These are phyloP conservation scores for Piscicola geometra DNA, from an alignment of 2,888 invertebrate genomes.

Conservation along the genomic window DNA sequence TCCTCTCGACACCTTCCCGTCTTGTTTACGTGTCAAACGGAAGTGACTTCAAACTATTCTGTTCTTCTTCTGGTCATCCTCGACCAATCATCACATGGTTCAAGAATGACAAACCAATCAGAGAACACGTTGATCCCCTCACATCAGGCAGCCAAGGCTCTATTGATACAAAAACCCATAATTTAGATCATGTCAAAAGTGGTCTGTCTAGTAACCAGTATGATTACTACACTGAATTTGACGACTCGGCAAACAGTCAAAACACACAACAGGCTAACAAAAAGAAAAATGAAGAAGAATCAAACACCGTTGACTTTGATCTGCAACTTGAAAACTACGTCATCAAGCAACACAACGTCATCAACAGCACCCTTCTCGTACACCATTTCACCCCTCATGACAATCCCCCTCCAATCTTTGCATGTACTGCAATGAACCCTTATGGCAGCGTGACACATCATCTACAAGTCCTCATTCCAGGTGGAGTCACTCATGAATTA, in stretches of 20 bases:
- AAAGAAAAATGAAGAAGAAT: background rate
- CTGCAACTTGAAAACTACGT: background rate
- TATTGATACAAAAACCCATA: background rate
- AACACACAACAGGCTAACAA: no score
- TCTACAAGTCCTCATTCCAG: background rate
- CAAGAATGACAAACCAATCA: background rate
- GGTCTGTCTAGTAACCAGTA: slow-evolving; percentile 2
- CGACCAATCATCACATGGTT: slow-evolving; percentile 12
- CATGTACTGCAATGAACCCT: background rate
- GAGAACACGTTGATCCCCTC: background rate
- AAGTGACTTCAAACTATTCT: background rate
- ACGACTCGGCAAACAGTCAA: no score
- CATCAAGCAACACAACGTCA: background rate
- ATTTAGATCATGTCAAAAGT: background rate
- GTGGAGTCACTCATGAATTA: no score
- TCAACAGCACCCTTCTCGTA: slow-evolving; percentile 1
- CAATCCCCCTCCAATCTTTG: background rate
- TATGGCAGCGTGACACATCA: background rate
- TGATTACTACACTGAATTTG: background rate
- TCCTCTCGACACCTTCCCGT: background rate
- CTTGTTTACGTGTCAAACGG: slow-evolving; percentile 6
- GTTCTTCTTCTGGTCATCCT: slow-evolving; percentile 7
- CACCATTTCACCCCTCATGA: background rate
- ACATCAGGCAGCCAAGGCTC: background rate
- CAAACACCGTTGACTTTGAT: background rate